A percentile compares a stretch with the other conserved stretches of the same genome.
Evolutionary conservation across 2,113 vertebrate species (phyloP).

Genomic region (Nicator chloris): DNA sequence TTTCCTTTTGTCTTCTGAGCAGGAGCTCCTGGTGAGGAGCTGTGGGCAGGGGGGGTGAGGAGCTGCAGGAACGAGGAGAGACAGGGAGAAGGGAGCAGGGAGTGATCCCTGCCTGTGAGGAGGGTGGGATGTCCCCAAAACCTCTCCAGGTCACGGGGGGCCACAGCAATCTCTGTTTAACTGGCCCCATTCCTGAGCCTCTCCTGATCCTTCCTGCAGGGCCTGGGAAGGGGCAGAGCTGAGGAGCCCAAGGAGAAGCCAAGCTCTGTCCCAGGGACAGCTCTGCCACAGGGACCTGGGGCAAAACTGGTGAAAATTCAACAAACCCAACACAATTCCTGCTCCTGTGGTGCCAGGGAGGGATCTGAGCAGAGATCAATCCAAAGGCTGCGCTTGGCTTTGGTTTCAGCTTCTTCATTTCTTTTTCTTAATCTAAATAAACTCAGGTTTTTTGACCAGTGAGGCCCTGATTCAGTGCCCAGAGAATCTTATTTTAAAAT

Average conservation of each 20-base stretch:
- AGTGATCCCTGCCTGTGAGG: neutral
- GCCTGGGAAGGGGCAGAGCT: neutral
- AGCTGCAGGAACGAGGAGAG: neutral
- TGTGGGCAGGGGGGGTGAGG: neutral
- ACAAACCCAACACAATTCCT: neutral
- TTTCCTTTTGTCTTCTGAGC: constrained; percentile 1
- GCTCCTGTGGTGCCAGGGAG: neutral
- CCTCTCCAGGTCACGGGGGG: neutral
- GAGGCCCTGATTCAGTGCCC: neutral
- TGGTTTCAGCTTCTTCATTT: neutral
- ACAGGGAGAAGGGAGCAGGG: neutral
- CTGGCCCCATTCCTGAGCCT: accelerated
- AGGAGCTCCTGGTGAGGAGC: neutral
- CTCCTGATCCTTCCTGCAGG: neutral
- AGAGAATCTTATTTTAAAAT: neutral
- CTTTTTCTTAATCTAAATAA: neutral
- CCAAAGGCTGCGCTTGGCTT: neutral
- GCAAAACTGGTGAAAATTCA: neutral
- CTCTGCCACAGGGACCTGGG: neutral
- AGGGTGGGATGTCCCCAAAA: neutral
- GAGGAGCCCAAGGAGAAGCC: neutral
- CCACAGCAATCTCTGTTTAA: neutral
- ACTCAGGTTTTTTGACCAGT: neutral
- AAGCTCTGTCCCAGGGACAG: neutral
- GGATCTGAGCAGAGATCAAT: neutral